Evolutionary conservation across 2,888 invertebrate genomes (phyloP).

Genomic region (Himalopsyche kuldschensis): DNA sequence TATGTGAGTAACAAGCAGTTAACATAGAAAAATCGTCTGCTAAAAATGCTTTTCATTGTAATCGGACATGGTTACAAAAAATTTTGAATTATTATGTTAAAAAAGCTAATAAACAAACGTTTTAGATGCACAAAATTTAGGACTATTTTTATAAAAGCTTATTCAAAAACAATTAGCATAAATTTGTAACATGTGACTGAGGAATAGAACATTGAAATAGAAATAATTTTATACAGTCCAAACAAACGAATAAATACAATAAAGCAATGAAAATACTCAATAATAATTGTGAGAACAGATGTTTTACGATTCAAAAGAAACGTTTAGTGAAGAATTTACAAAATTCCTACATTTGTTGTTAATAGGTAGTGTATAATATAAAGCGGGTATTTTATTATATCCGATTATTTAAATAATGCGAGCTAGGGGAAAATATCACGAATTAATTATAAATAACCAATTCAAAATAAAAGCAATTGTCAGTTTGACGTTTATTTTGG

Average conservation of each 20-base stretch:
- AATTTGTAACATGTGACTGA: slow-evolving; percentile 10
- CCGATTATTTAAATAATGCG: no score
- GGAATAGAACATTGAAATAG: slow-evolving; percentile 9
- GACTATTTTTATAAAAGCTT: slow-evolving; percentile 1
- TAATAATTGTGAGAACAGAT: slow-evolving; percentile 30
- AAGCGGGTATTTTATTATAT: no score
- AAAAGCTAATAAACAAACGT: not conserved
- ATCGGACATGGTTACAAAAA: no score
- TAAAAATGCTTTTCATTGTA: no score
- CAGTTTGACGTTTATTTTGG: no score
- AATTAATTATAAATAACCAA: no score
- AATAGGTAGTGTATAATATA: not conserved
- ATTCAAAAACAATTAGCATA: slow-evolving; percentile 17
- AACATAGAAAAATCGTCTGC: no score
- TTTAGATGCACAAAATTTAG: not conserved
- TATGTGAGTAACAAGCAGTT: no score
- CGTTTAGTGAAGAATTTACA: not conserved
- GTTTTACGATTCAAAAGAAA: slow-evolving; percentile 1
- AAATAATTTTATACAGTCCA: not conserved
- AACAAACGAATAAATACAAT: not conserved
- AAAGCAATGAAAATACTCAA: slow-evolving; percentile 20
- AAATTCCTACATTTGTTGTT: not conserved
- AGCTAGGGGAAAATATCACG: no score
- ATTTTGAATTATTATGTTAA: no score
- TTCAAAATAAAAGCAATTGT: no score